Conservation (phyloP, 1,140 invertebrate genomes). For the Bombyx mandarina region DNA sequence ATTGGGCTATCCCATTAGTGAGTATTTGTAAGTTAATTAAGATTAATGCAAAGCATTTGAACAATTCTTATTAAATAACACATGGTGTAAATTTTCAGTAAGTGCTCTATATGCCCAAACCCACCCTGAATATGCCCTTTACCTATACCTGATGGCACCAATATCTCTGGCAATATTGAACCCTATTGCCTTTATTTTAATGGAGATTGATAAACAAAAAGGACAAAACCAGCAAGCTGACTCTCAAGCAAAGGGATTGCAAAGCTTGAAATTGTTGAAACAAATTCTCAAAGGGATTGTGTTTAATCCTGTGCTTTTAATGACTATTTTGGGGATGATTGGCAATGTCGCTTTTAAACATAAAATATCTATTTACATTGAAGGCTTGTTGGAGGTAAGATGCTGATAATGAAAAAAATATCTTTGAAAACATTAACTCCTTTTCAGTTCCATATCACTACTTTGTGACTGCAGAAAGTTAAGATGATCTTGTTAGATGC, state of each 20-base stretch:
- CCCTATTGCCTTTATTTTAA: slow-evolving; percentile 90
- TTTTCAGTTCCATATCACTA: too few relatives aligned
- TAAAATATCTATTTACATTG: slow-evolving; percentile 81
- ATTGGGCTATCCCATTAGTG: slow-evolving; percentile 95
- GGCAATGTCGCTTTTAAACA: slow-evolving; percentile 89
- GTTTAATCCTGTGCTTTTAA: slow-evolving; percentile 91
- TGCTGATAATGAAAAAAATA: too few relatives aligned
- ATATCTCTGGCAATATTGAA: slow-evolving; percentile 94
- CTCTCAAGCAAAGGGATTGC: slow-evolving; percentile 23
- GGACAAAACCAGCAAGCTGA: slow-evolving; percentile 15
- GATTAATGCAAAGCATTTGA: not conserved
- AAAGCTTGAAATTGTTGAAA: slow-evolving; percentile 36
- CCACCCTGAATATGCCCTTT: slow-evolving; percentile 91
- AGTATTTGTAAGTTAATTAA: slow-evolving; percentile 45
- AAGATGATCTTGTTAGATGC: too few relatives aligned
- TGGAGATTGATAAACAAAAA: slow-evolving; percentile 87
- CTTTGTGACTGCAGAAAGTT: too few relatives aligned
- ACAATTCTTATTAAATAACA: slow-evolving; percentile 5
- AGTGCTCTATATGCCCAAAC: slow-evolving; percentile 80
- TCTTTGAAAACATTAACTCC: too few relatives aligned
- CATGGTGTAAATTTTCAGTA: slow-evolving; percentile 70
- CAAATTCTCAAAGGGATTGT: slow-evolving; percentile 78
- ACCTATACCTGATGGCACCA: slow-evolving; percentile 94
- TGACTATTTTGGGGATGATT: slow-evolving; percentile 92
- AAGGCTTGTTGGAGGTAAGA: slow-evolving; percentile 78